phyloP scores from a whole-genome alignment of 2,113 vertebrate genomes.

The Ceuthmochares aereus region DNA sequence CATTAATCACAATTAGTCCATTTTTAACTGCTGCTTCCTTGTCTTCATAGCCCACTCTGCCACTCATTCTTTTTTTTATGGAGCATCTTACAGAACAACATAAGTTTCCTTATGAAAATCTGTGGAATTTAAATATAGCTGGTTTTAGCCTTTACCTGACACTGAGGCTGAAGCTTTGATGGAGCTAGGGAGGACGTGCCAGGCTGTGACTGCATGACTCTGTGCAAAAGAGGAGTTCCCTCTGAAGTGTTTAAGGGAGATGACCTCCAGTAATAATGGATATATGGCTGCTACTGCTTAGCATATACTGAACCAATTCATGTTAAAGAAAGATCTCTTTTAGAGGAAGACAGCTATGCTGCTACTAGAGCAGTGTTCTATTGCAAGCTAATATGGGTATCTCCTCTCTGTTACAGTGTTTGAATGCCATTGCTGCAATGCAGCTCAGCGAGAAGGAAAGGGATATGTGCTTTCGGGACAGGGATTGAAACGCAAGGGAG shows the following conservation, averaged over 20 bases:
- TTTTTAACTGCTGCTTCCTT: background rate
- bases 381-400: background rate
- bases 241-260: background rate
- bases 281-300: background rate
- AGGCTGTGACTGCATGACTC: background rate
- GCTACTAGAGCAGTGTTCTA: background rate
- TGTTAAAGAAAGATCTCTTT: background rate
- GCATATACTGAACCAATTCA: background rate
- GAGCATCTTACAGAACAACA: background rate
- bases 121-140: background rate
- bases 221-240: background rate
- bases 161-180: background rate
- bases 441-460: background rate
- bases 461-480: background rate
- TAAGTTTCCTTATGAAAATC: background rate
- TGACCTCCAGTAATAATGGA: background rate
- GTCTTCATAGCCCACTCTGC: background rate
- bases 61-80: background rate
- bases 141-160: background rate
- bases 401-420: background rate
- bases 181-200: background rate
- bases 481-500: background rate
- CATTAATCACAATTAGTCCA: background rate
- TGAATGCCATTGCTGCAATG: background rate
- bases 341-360: background rate